phyloP scores from a whole-genome alignment of 2,797 vertebrate species.

The Lacerta viridis region DNA sequence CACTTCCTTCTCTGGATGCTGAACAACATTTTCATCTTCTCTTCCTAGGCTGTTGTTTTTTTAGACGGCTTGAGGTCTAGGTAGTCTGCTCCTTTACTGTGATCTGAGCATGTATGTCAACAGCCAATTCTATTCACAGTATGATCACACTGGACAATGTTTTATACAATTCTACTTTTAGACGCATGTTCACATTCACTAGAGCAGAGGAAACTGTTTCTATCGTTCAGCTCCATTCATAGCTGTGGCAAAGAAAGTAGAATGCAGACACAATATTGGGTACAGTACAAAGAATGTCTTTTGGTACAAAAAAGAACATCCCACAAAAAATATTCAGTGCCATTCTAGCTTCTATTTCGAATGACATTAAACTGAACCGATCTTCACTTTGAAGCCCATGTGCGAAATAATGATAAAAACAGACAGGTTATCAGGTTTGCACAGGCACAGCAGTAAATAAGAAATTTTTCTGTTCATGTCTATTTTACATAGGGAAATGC shows the following conservation, averaged over 20 bases:
- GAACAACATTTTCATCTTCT: neutral
- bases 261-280: neutral
- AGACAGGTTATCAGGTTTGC: neutral
- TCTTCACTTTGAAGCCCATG: neutral
- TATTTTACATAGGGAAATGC: neutral
- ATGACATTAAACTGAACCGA: neutral
- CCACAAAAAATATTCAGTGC: neutral
- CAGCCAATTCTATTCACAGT: neutral
- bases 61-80: neutral
- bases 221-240: constrained; percentile 4
- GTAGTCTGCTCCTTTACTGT: neutral
- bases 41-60: neutral
- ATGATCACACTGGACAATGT: no score
- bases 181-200: neutral
- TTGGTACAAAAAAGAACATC: neutral
- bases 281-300: neutral
- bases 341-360: neutral
- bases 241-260: neutral
- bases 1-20: neutral
- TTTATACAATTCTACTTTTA: neutral
- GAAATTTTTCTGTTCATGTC: neutral
- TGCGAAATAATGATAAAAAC: neutral
- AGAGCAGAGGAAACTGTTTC: neutral
- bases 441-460: neutral
- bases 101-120: neutral